Base-by-base conservation (phyloP, 2,888 invertebrate genomes). In the Heterodera filipjevi region DNA sequence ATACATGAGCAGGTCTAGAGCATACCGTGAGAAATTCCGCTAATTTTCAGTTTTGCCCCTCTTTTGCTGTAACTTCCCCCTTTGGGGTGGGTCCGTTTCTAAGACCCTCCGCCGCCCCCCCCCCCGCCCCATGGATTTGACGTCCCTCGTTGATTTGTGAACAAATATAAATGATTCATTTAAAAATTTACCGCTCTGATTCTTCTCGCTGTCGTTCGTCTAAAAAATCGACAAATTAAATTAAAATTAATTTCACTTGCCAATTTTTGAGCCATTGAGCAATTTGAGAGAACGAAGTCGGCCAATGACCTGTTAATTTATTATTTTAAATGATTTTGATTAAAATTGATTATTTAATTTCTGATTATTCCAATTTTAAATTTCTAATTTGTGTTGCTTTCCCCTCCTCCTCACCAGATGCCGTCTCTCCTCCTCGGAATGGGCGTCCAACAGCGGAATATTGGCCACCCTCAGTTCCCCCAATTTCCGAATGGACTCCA, bases 401-500 rank as follows among this genome's bases (percentile, higher is more conserved):
- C 27, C 30, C 39, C 12, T 32, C 5, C 30, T 59, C 19, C 30
- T 59, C 19, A 75, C 80, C 70, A 89, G 84, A 66, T 88, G 86
- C 44, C 89, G 82, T 44, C 89, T 81, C 70, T 84, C 82, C 75
- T 86, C 79, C 77, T 89, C 86, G 33, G 85, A 86, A 30, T 76
- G 71, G 22, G 49, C 77, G 30, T 83, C 74, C 83, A 92, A 91
- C 64, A 93, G 89, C 35, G 92, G 92, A 79, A 92, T 91, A 33
- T 94, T 93, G 91, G 93, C 93, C 82, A 96, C 93, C 87, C 95
- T 92, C 81, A 96, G 92, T 90, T 95, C 94, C 85, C 92, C 93
- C 79, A 96, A 91, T 16, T 93, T 92, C 0, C 95, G 95, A 90
- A 95, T 95, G 87, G 92, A 92, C 71, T 94, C 93, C 83, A 96